Base-by-base conservation (phyloP, 2,888 invertebrate species). In the Ditula angustiorana region DNA sequence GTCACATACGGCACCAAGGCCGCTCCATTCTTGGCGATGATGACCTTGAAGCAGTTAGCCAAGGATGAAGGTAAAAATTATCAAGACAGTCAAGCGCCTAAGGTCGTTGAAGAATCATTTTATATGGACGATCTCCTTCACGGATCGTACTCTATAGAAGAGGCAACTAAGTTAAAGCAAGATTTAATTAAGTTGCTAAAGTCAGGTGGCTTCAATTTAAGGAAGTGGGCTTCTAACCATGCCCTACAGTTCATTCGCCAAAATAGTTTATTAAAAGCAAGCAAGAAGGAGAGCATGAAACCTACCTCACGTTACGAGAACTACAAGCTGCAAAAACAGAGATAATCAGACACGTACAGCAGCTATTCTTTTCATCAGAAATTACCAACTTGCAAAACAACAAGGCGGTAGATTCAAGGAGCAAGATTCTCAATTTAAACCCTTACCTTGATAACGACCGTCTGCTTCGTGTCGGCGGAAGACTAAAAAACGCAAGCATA, bases 111-210 rank as follows among this genome's bases (percentile, higher is more conserved):
- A 10, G 26, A 46, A 5, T 7, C 30, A 3, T 63, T 67, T n/a
- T 67, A 63, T 44, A 56, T 67, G 41, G 67, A 67, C 24, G 67
- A 67, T 21, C 21, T 63, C 0, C 10, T 63, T 7, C 55, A 60
- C 13, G 60, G 67, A 2, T 35, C 44, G 0, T 46, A 67, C 30
- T 10, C 30, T 1, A 41, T 60, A 30, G n/a, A 37, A 19, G 28
- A 16, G 24, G 58, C 37, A 23, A 60, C 49, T 10, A 28, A 41
- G 23, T 21, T 60, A 16, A 8, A 46, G 10, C n/a, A 21, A 41
- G 49, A 63, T 16, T 19, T 63, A 8, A 55, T 49, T 8, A 35
- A 33, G 5, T 11, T 67, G 4, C 21, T 67, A 16, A 55, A 67
- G 60, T 23, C 55, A 1, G 63, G 60, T 28, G 66, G 61, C 8